Evolutionary conservation across 2,797 vertebrate genomes (phyloP), one percentile per base, ranked within the genome.

Genomic region (Adrianichthys oophorus): DNA sequence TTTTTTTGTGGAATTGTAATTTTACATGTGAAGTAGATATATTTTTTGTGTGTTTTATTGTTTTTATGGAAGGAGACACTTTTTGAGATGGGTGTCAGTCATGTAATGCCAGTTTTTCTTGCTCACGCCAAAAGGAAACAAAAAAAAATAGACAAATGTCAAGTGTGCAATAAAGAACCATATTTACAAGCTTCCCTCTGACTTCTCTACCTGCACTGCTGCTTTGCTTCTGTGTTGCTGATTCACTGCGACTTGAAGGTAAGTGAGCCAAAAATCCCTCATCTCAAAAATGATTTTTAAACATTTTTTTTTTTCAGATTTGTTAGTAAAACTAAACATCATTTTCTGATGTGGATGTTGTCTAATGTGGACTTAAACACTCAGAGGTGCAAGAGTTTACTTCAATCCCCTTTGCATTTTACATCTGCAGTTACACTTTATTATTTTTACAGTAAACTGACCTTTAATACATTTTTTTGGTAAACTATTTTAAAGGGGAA

Each of bases 161-260:
- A 85, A 86, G 90, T 92, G 89, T 92, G 90, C 89, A 93, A 92
- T 93, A 93, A 93, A 92, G 84, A 86, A 79, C 72, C 65, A 76
- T 87, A 86, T 91, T 88, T 89, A 81, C 78, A 89, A 91, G 79
- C 79, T 74, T 85, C 72, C 51, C 52, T 72, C 65, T 86, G 80
- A 62, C 76, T 85, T 70, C 72, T 86, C 72, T 87, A 77, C 85
- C 71, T 89, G 74, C 68, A 76, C 75, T 86, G 61, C 49, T 86
- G 23, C 72, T 71, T 84, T 84, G 60, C 79, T 26, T 74, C 69
- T 78, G 68, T 74, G 52, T 64, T 54, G 40, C 41, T 62, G 57
- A 70, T 75, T 70, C 71, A 42, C 55, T 50, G 55, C 48, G 12
- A 40, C 4, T 41, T 50, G 21, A 73, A 86, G 87, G 87, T 87